Percentiles rank a stretch among this genome's conserved stretches.
phyloP scores from a whole-genome alignment of 2,888 invertebrate genomes.

The Spatulosminthurus flaviceps region DNA sequence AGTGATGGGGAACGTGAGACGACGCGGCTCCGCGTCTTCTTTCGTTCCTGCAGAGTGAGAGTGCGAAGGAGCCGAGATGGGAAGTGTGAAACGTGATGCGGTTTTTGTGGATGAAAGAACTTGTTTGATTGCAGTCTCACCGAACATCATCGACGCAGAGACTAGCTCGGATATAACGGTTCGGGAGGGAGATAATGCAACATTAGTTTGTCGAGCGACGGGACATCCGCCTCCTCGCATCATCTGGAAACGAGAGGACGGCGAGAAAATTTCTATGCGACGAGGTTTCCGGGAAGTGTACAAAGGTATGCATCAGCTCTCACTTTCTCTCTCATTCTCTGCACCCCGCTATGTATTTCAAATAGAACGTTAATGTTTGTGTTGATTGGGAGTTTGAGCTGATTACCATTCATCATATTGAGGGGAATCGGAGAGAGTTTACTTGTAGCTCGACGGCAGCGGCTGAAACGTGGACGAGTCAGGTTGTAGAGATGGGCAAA shows the following conservation, averaged over 20 bases:
- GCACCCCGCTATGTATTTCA: neutral
- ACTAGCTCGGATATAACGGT: slow-evolving; percentile 80
- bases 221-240: slow-evolving; percentile 78
- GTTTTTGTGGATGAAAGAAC: slow-evolving; percentile 1
- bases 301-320: slow-evolving; percentile 68
- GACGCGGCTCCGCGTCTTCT: too few relatives aligned
- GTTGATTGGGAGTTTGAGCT: neutral
- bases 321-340: neutral
- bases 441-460: neutral
- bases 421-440: neutral
- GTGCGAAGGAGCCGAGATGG: neutral
- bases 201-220: slow-evolving; percentile 77
- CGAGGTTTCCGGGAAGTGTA: slow-evolving; percentile 66
- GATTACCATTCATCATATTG: neutral
- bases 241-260: slow-evolving; percentile 73
- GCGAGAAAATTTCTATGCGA: slow-evolving; percentile 68
- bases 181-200: slow-evolving; percentile 78
- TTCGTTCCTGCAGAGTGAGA: neutral
- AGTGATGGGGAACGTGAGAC: too few relatives aligned
- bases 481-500: neutral
- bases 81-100: neutral
- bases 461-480: neutral
- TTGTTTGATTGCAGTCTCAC: slow-evolving; percentile 73
- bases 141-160: slow-evolving; percentile 80
- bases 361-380: too few relatives aligned